A percentile compares a stretch with the other conserved stretches of the same genome.
Evolutionary conservation across 1,140 invertebrate species (phyloP).

Genomic region (Anastrepha obliqua): DNA sequence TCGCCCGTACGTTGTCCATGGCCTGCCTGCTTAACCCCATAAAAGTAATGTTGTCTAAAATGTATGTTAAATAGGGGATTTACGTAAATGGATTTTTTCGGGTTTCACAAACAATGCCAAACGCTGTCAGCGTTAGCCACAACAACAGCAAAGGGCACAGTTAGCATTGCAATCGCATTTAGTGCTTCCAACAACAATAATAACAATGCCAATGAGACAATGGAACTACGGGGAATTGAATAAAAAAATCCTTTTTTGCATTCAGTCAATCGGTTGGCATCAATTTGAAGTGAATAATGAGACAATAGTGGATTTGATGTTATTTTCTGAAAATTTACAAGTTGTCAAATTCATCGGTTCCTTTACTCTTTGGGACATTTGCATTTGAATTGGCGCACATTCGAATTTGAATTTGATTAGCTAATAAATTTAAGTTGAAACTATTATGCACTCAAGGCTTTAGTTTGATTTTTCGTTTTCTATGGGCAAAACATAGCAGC

Average conservation of each 20-base stretch:
- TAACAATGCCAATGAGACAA: background rate
- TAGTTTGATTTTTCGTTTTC: too few relatives aligned
- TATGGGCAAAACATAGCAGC: too few relatives aligned
- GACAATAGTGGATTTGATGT: slow-evolving; percentile 53
- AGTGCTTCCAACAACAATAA: background rate
- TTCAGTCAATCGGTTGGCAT: slow-evolving; percentile 39
- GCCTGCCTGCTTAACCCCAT: slow-evolving; percentile 29
- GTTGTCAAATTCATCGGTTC: background rate
- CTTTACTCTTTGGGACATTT: background rate
- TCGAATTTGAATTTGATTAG: background rate
- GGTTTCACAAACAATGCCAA: slow-evolving; percentile 26
- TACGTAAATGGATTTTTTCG: slow-evolving; percentile 50
- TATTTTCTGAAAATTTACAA: slow-evolving; percentile 52
- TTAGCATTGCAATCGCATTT: background rate
- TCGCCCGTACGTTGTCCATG: background rate
- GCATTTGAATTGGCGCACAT: slow-evolving; percentile 23
- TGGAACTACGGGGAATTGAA: slow-evolving; percentile 42
- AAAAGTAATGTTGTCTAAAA: slow-evolving; percentile 47
- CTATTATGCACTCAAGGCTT: too few relatives aligned
- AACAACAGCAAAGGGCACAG: background rate
- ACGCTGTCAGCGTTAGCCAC: background rate
- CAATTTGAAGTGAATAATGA: slow-evolving; percentile 56
- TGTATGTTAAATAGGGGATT: slow-evolving; percentile 54
- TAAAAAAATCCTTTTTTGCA: slow-evolving; percentile 33
- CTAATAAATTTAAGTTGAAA: background rate